Percentiles rank a stretch among this genome's conserved stretches.
These are phyloP conservation scores for Watsonalla binaria DNA, from an alignment of 2,888 invertebrate genomes.

Conservation along the genomic window DNA sequence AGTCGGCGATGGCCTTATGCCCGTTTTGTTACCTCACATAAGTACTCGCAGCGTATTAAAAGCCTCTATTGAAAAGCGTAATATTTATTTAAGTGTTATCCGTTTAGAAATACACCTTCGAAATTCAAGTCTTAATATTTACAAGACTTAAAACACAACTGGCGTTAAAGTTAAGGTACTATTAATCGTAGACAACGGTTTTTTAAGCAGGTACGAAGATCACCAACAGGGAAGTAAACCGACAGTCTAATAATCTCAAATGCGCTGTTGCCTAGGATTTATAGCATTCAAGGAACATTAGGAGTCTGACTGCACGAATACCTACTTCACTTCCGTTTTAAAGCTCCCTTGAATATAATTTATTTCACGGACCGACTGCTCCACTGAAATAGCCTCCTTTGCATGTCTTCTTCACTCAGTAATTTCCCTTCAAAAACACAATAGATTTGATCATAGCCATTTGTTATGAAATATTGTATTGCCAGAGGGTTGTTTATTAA, in stretches of 20 bases:
- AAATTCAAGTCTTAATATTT: no score
- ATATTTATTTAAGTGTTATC: no score
- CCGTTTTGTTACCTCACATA: no score
- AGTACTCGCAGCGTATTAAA: no score
- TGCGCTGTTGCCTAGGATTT: constrained; percentile 2
- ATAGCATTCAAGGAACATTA: constrained; percentile 10
- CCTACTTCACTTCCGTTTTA: constrained; percentile 29
- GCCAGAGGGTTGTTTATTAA: constrained; percentile 4
- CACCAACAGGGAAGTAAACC: no score
- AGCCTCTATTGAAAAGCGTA: no score
- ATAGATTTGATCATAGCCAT: constrained; percentile 18
- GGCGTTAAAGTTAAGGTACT: no score
- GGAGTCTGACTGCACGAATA: constrained; percentile 17
- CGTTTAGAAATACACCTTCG: no score
- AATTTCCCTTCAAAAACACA: constrained; percentile 26
- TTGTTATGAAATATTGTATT: constrained; percentile 13
- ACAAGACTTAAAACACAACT: no score
- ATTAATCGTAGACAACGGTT: no score
- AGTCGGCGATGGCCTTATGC: no score
- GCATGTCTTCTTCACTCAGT: constrained; percentile 16
- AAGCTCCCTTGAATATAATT: constrained; percentile 37
- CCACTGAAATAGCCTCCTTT: constrained; percentile 31
- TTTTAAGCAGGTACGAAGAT: no score
- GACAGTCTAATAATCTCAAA: not conserved
- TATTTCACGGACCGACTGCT: constrained; percentile 30